These are phyloP conservation scores for Neolamprologus tretocephalus DNA, from an alignment of 2,113 vertebrate species.

Conservation along the genomic window DNA sequence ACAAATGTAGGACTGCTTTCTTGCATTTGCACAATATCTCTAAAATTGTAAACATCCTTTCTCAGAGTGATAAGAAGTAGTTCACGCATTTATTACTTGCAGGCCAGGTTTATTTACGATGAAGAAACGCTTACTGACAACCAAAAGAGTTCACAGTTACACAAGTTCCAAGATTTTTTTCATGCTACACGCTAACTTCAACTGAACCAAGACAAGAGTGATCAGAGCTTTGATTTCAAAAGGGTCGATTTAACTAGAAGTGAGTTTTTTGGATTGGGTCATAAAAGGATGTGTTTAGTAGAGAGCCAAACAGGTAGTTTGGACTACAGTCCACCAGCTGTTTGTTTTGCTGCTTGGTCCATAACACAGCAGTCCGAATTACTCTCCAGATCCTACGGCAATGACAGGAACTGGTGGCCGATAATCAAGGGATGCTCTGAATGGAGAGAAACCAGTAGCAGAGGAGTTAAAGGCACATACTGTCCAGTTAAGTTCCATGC, in stretches of 20 bases:
- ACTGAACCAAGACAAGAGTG: background rate
- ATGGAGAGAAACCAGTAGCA: background rate
- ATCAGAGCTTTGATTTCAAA: background rate
- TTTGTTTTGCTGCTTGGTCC: background rate
- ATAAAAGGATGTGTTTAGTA: background rate
- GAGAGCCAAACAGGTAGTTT: background rate
- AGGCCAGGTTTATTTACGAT: background rate
- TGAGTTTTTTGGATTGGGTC: background rate
- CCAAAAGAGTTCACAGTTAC: background rate
- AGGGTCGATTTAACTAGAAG: background rate
- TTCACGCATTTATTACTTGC: background rate
- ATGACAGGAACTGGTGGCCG: background rate
- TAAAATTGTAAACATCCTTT: background rate
- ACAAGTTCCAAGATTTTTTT: background rate
- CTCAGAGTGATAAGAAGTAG: background rate
- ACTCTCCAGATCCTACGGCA: background rate
- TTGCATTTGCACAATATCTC: background rate
- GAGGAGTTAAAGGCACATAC: background rate
- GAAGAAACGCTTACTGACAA: background rate
- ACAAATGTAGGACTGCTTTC: background rate
- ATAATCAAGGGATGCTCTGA: background rate
- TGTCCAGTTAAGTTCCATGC: background rate
- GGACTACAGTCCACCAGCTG: background rate
- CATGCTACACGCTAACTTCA: background rate
- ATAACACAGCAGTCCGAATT: fast-evolving